phyloP scores from a whole-genome alignment of 2,797 vertebrate genomes.

The Philypnodon macrostomus region DNA sequence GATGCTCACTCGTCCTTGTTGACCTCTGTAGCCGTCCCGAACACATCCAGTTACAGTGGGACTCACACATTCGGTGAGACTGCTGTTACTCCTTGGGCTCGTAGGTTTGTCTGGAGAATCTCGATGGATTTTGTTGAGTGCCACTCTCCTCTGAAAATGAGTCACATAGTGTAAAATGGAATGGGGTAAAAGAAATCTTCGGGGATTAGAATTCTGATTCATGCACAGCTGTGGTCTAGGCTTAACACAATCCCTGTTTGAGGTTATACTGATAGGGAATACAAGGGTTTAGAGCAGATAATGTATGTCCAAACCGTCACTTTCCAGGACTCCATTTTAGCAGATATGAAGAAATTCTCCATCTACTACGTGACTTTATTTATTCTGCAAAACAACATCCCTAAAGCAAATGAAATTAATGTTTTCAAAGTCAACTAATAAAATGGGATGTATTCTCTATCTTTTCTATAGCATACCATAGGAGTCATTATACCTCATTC shows the following conservation, averaged over 20 bases:
- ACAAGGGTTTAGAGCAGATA: conserved; percentile 24
- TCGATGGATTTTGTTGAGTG: conserved; percentile 57
- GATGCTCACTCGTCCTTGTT: conserved; percentile 47
- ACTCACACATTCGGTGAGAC: conserved; percentile 29
- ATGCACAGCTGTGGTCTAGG: conserved; percentile 64
- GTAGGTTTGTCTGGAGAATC: conserved; percentile 58
- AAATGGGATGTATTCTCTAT: conserved; percentile 19
- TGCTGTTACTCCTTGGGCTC: conserved; percentile 40
- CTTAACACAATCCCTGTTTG: conserved; percentile 57
- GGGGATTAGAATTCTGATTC: conserved; percentile 69
- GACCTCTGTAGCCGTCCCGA: conserved; percentile 57
- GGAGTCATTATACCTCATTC: conserved; percentile 30
- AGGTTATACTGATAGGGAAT: conserved; percentile 20
- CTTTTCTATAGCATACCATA: conserved; percentile 31
- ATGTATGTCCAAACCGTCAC: too few species aligned
- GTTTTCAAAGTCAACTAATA: conserved; percentile 6
- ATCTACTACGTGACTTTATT: too few species aligned
- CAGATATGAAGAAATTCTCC: too few species aligned
- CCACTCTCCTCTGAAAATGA: conserved; percentile 53
- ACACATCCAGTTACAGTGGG: conserved; percentile 43
- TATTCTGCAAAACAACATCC: too few species aligned
- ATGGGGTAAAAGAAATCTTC: conserved; percentile 62
- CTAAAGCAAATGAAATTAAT: too few species aligned
- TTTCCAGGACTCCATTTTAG: too few species aligned
- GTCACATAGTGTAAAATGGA: conserved; percentile 56